Evolutionary conservation across 2,888 invertebrate genomes (phyloP), one percentile per base, ranked within the genome.

Genomic region (Diaperis boleti): DNA sequence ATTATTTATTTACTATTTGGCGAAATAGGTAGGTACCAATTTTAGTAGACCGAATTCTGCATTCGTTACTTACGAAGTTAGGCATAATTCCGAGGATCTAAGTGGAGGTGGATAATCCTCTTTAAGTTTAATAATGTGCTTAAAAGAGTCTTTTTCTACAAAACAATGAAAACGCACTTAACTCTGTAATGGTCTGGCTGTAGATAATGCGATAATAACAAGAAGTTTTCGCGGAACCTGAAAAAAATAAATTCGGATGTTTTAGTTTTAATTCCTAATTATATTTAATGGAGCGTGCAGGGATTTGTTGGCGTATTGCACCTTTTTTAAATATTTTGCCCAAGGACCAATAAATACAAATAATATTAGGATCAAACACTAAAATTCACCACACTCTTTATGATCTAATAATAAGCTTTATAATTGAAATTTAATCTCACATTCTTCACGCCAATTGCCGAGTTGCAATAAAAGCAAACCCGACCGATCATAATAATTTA

Each of bases 131-230:
- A 49, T 49, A 49, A 49, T 49, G 49, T 49, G 35, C 49, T 49
- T 49, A 49, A 49, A 33, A 49, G 33, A 35, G 49, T 49, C 49
- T 49, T 49, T 49, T 52, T 52, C 20, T 52, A 37, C 37, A 52
- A 49, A 49, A 49, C 49, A 70, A 72, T 69, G 69, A 67, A 67
- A 69, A 69, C 62, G 65, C 70, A 68, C 70, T 72, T 67, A 67
- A 70, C 69, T 69, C 66, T 66, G 69, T 70, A 69, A 70, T 67
- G 70, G 49, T 14, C 11, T 13, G 33, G 49, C 49, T 29, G 33
- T 33, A 49, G 33, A 33, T 49, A 49, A 52, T 52, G 39, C 49
- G 37, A 37, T 52, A 52, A 52, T 52, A 52, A 52, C 52, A 39
- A 52, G 18, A 42, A 42, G 41, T 42, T 42, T 17, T 17, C 10